These are phyloP conservation scores for Matsumurasca onukii DNA, from an alignment of 1,140 invertebrate genomes.

Conservation along the genomic window DNA sequence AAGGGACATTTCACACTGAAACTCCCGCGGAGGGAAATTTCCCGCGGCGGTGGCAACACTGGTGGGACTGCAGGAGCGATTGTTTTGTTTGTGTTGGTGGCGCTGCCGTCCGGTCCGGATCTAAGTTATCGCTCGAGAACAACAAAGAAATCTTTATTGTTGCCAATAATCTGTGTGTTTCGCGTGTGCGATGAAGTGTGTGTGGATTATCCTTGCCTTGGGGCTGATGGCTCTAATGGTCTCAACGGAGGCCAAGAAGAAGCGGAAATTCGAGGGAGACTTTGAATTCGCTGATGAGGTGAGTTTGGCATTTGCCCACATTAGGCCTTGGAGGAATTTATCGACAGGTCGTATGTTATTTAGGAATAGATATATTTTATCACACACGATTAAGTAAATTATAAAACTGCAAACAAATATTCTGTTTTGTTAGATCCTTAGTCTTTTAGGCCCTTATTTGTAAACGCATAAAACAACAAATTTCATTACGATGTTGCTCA, in stretches of 20 bases:
- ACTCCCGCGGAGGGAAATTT: conserved; percentile 1
- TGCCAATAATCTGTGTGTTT: not conserved
- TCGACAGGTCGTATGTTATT: no score
- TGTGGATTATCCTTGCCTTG: conserved; percentile 50
- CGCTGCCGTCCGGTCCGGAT: not conserved
- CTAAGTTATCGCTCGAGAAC: not conserved
- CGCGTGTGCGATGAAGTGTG: conserved; percentile 45
- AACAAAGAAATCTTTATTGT: not conserved
- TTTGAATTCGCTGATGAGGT: conserved; percentile 71
- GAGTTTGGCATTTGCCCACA: conserved; percentile 41
- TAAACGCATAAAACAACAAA: no score
- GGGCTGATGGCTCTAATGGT: conserved; percentile 43
- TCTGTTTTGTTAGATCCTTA: no score
- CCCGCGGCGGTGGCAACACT: conserved; percentile 9
- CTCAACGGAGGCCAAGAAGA: conserved; percentile 53
- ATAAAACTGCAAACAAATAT: no score
- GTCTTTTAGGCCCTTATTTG: no score
- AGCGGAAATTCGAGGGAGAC: conserved; percentile 65
- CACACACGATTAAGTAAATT: no score
- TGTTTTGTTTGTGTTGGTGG: not conserved
- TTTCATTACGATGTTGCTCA: no score
- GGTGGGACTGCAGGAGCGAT: not conserved
- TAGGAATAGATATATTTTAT: no score
- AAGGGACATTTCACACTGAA: no score
- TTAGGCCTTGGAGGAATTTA: no score